Evolutionary conservation across 2,797 vertebrate species (phyloP).

Genomic region (Dallia pectoralis): DNA sequence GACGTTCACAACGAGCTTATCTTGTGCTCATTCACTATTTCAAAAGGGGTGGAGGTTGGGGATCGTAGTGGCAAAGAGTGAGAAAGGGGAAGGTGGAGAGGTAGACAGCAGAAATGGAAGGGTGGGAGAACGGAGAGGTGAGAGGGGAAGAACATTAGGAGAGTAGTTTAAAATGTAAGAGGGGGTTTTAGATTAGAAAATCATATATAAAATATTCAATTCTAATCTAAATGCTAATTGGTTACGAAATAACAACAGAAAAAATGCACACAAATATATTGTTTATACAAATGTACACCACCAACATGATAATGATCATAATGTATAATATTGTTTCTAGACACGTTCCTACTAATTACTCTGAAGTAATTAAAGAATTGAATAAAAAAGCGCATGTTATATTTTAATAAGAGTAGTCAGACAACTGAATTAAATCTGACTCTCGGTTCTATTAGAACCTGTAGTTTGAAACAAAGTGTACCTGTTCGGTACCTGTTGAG

Average conservation of each 20-base stretch:
- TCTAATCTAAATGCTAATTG: no score
- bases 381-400: no score
- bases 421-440: no score
- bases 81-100: neutral
- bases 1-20: slow-evolving; percentile 76
- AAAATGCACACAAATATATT: no score
- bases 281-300: no score
- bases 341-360: slow-evolving; percentile 43
- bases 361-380: slow-evolving; percentile 29
- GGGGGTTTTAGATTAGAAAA: neutral
- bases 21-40: slow-evolving; percentile 83
- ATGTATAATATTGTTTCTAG: slow-evolving; percentile 32
- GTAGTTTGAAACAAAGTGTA: neutral
- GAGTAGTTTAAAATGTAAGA: neutral
- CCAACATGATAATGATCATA: slow-evolving; percentile 22
- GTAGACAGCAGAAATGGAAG: neutral
- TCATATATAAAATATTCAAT: neutral
- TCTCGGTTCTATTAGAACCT: neutral
- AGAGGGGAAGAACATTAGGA: neutral
- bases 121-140: slow-evolving; percentile 1
- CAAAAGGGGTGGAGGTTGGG: slow-evolving; percentile 23
- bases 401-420: no score
- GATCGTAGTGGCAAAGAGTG: neutral
- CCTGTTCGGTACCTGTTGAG: slow-evolving; percentile 69
- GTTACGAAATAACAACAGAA: no score